Evolutionary conservation across 2,797 vertebrate genomes (phyloP).

Genomic region (Myiotriccus ornatus): DNA sequence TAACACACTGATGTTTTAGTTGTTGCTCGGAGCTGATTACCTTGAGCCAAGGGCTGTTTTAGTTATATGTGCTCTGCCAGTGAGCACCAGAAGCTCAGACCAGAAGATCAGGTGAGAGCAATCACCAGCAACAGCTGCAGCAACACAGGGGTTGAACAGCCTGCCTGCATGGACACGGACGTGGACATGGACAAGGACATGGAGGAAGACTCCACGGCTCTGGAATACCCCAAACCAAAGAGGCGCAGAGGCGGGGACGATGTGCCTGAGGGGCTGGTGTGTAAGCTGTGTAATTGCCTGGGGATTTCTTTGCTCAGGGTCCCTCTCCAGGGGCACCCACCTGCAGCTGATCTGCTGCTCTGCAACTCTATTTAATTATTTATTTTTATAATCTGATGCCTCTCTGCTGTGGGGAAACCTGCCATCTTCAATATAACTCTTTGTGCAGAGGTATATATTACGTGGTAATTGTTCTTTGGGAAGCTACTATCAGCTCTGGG

Average conservation of each 20-base stretch:
- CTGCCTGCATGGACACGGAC: background rate
- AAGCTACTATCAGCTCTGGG: background rate
- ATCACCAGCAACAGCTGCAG: background rate
- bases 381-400: background rate
- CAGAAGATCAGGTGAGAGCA: background rate
- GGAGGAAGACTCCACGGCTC: background rate
- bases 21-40: background rate
- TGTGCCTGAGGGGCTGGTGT: background rate
- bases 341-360: background rate
- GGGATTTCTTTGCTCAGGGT: background rate
- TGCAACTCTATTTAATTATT: background rate
- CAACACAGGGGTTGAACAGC: fast-evolving
- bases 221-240: background rate
- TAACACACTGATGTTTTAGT: background rate
- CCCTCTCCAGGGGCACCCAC: background rate
- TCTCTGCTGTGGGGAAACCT: background rate
- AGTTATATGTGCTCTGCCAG: background rate
- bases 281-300: background rate
- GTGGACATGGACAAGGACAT: no score
- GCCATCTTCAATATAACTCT: background rate
- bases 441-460: background rate
- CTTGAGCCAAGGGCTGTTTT: background rate
- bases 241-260: background rate
- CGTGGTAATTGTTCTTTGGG: background rate
- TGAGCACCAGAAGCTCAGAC: background rate